Conservation (phyloP, 1,140 invertebrate species). For the Chrysoperla carnea region DNA sequence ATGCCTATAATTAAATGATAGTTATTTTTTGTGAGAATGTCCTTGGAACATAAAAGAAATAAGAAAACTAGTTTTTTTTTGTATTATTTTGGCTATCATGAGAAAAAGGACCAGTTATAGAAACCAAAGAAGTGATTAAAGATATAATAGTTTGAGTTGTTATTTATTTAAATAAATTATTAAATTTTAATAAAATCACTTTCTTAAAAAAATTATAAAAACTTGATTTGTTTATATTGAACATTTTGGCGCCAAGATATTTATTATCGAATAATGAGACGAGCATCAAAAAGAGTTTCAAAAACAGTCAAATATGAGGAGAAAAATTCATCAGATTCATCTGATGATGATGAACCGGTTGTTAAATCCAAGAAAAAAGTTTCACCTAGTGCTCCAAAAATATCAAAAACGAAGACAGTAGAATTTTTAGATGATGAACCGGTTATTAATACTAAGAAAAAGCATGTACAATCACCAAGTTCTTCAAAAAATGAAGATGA, state of each 20-base stretch:
- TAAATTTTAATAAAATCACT: background rate
- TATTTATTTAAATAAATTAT: background rate
- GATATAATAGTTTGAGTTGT: background rate
- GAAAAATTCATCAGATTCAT: no score
- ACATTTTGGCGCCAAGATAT: no score
- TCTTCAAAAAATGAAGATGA: conserved; percentile 9
- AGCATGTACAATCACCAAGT: background rate
- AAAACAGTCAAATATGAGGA: no score
- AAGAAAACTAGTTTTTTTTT: background rate
- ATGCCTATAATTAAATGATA: background rate
- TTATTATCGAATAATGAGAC: no score
- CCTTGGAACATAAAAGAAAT: background rate
- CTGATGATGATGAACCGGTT: no score
- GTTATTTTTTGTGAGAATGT: background rate
- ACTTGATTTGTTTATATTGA: no score
- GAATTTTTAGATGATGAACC: background rate
- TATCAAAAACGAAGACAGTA: no score
- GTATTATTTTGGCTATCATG: no score
- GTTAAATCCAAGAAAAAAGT: no score
- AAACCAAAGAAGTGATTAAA: background rate
- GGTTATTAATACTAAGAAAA: background rate
- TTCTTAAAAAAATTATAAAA: no score
- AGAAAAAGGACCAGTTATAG: background rate
- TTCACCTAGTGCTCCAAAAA: no score
- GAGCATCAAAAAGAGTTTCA: no score